Evolutionary conservation across 2,113 vertebrate genomes (phyloP).

Genomic region (Andinoacara biseriatus): DNA sequence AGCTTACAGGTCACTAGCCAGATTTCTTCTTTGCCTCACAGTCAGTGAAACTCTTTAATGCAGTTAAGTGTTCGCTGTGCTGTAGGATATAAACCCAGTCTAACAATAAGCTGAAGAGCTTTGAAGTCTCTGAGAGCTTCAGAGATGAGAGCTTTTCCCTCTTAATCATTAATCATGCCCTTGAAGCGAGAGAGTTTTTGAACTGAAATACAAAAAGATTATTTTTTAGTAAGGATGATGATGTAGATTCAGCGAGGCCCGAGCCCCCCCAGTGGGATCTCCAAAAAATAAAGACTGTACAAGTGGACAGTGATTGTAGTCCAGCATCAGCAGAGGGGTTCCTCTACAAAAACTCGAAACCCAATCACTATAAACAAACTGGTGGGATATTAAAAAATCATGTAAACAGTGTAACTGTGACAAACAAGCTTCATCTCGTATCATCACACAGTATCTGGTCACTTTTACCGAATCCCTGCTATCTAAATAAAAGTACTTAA

Average conservation of each 20-base stretch:
- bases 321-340: constrained; percentile 38
- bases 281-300: constrained; percentile 44
- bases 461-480: constrained; percentile 5
- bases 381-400: constrained; percentile 30
- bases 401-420: constrained; percentile 38
- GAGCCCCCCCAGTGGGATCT: constrained; percentile 44
- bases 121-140: constrained; percentile 66
- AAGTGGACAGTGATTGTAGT: constrained; percentile 33
- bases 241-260: constrained; percentile 62
- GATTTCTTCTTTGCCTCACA: constrained; percentile 3
- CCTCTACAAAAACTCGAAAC: constrained; percentile 35
- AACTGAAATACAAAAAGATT: constrained; percentile 53
- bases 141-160: constrained; percentile 61
- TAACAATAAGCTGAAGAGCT: constrained; percentile 62
- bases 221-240: constrained; percentile 52
- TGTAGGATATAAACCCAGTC: constrained; percentile 46
- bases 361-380: constrained; percentile 35
- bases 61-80: constrained; percentile 35
- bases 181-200: constrained; percentile 62
- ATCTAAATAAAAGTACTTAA: constrained; percentile 34
- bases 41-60: constrained; percentile 20
- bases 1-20: constrained; percentile 21
- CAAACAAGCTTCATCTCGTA: constrained; percentile 17
- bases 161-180: constrained; percentile 76
- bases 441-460: constrained; percentile 1